phyloP scores from a whole-genome alignment of 1,140 invertebrate genomes.

The Philotrypesis tridentata region DNA sequence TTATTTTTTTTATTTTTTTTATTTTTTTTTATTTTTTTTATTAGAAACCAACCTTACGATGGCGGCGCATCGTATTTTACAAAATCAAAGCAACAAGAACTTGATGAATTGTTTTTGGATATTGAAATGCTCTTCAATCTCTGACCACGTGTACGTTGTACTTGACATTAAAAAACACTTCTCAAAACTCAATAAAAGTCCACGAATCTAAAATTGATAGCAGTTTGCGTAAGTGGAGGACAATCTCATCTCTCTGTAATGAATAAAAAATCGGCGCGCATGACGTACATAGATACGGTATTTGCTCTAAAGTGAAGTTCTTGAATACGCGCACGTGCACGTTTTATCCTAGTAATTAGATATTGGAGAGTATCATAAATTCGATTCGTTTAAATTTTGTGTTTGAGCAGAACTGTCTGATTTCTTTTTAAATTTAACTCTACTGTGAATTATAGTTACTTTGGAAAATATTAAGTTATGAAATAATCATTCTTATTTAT shows the following conservation, averaged over 20 bases:
- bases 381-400: not conserved
- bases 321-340: constrained; percentile 32
- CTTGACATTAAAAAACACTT: not conserved
- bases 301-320: not conserved
- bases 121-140: not conserved
- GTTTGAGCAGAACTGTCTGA: too few species aligned
- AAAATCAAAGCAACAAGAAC: not conserved
- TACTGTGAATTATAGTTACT: too few species aligned
- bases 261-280: not conserved
- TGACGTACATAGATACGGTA: not conserved
- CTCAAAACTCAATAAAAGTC: not conserved
- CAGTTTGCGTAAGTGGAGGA: not conserved
- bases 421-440: too few species aligned
- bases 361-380: not conserved
- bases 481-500: not conserved
- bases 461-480: not conserved
- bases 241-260: not conserved
- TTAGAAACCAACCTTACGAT: not conserved
- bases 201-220: not conserved
- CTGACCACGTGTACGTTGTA: not conserved
- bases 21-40: not conserved
- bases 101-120: not conserved
- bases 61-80: not conserved
- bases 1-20: not conserved
- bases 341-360: not conserved